Base-by-base conservation (phyloP, 1,140 invertebrate species). In the Belonocnema kinseyi region DNA sequence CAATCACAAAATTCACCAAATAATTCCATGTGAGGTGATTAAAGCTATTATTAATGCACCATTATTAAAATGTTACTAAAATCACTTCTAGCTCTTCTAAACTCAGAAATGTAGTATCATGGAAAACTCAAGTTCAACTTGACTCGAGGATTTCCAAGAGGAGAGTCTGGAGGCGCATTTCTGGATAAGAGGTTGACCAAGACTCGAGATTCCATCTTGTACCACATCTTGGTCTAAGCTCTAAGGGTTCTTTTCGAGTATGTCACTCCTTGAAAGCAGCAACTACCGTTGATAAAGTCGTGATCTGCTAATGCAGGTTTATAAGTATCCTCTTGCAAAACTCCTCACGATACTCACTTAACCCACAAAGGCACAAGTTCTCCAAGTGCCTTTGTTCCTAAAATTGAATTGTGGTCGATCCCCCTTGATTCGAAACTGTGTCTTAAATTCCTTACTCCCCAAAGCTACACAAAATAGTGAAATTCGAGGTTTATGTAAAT, bases 291-390 rank as follows among this genome's bases (percentile, higher is more conserved):
- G 17, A 6, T 66, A 40, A 66, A 12, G 21, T 26, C 13, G 61
- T 66, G 61, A 66, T 66, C 61, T 40, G 21, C 61, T 66, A 66
- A 66, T 66, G 61, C 61, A 66, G 61, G 33, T 66, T 66, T 66
- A 66, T 40, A 40, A 66, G 61, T 66, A 40, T 66, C 61, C 26
- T 40, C 61, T 66, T 66, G 61, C 33, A 66, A 66, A 66, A 66
- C 61, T 66, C 61, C 61, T 66, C 14, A 40, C 33, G 61, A 66
- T 66, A 66, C 61, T 66, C 58, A 66, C 61, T 66, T 40, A 66
- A 66, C 26, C 61, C 61, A 66, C 61, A 66, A 66, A 66, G 61
- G 61, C 61, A 16, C 61, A 66, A 66, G 26, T 66, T 66, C 26
- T 66, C 26, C 61, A 46, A 66, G 61, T 14, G 61, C 33, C 61